Conservation (phyloP, 1,140 invertebrate species). For the Zelostemma sp. region DNA sequence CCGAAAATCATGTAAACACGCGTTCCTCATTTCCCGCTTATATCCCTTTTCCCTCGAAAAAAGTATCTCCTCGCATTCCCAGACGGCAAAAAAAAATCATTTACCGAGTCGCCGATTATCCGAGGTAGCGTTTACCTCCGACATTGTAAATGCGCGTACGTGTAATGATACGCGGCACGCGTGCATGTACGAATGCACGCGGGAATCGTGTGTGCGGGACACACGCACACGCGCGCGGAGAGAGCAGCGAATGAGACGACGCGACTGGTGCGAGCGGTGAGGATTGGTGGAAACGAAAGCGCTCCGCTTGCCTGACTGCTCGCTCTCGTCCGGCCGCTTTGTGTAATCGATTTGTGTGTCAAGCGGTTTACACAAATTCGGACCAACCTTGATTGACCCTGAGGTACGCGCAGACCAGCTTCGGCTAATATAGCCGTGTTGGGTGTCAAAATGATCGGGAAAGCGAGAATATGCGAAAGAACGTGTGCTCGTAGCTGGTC, state of each 20-base stretch:
- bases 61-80: too few species aligned
- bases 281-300: constrained; percentile 40
- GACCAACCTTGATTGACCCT: constrained; percentile 48
- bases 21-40: too few species aligned
- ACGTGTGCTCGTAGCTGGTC: too few species aligned
- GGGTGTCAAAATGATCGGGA: constrained; percentile 42
- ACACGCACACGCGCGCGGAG: constrained; percentile 19
- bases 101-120: constrained; percentile 18
- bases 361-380: constrained; percentile 50
- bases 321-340: constrained; percentile 35
- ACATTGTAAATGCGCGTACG: constrained; percentile 34
- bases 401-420: constrained; percentile 33
- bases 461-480: too few species aligned
- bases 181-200: constrained; percentile 33
- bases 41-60: too few species aligned
- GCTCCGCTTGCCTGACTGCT: constrained; percentile 29
- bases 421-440: constrained; percentile 19
- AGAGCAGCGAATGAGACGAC: constrained; percentile 17
- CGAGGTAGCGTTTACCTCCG: constrained; percentile 15
- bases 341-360: constrained; percentile 48
- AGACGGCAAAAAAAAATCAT: too few species aligned
- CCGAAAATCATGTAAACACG: too few species aligned
- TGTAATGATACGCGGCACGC: constrained; percentile 41
- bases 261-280: constrained; percentile 20
- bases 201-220: constrained; percentile 26